phyloP scores from a whole-genome alignment of 2,113 vertebrate species.

The Clarias magur region DNA sequence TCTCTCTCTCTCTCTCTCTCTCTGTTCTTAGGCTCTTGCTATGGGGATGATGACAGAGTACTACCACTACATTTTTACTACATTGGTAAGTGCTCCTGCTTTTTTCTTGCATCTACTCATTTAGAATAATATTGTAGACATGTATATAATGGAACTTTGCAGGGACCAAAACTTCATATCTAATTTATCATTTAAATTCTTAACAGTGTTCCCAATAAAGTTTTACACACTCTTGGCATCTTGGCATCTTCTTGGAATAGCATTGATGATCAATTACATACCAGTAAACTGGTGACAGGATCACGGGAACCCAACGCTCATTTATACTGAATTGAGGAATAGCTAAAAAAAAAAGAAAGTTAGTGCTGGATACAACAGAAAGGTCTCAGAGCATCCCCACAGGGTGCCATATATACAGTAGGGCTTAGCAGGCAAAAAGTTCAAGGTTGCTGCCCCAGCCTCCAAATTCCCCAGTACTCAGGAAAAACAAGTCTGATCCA shows the following conservation, averaged over 20 bases:
- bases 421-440: too few relatives aligned
- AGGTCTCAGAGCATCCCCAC: too few relatives aligned
- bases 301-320: too few relatives aligned
- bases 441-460: too few relatives aligned
- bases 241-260: neutral
- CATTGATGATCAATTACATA: too few relatives aligned
- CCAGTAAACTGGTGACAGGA: too few relatives aligned
- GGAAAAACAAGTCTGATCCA: too few relatives aligned
- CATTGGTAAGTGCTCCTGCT: conserved; percentile 82
- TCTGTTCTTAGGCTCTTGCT: conserved; percentile 84
- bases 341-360: too few relatives aligned
- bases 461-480: too few relatives aligned
- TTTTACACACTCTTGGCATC: neutral
- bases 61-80: conserved; percentile 99
- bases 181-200: neutral
- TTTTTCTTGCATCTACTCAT: neutral
- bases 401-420: too few relatives aligned
- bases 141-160: neutral
- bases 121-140: neutral
- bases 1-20: conserved; percentile 53
- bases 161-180: neutral
- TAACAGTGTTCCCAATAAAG: neutral
- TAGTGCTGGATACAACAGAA: too few relatives aligned
- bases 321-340: too few relatives aligned
- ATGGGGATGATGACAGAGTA: conserved; percentile 99